phyloP scores from a whole-genome alignment of 2,113 vertebrate genomes.

The Nannospalax galili region DNA sequence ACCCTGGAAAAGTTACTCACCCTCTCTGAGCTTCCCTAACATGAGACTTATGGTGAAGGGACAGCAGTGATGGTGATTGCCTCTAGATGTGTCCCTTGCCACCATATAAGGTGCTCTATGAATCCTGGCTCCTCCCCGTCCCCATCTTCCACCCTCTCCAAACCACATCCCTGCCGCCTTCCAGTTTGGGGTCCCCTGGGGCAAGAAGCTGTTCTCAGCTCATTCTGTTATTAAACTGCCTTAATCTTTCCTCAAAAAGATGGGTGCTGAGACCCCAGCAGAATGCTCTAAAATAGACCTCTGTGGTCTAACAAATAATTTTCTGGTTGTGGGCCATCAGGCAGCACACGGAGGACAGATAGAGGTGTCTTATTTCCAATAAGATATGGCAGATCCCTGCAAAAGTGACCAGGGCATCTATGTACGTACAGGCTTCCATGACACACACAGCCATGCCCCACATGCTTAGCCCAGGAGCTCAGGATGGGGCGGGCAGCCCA shows the following conservation, averaged over 20 bases:
- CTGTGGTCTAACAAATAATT: neutral
- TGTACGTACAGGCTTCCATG: rapidly evolving
- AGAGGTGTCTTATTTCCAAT: neutral
- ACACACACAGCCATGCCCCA: neutral
- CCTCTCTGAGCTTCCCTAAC: neutral
- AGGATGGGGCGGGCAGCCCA: neutral
- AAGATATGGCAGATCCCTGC: neutral
- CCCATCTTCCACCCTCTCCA: neutral
- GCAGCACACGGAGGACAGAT: neutral
- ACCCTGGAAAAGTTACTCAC: neutral
- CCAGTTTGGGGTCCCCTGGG: neutral
- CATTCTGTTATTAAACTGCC: neutral
- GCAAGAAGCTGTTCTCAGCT: neutral
- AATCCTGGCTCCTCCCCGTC: neutral
- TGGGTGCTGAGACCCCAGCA: neutral
- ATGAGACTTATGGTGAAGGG: rapidly evolving
- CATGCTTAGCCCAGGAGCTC: neutral
- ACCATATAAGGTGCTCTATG: rapidly evolving
- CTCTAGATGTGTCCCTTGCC: neutral
- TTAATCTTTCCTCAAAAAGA: neutral
- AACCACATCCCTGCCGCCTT: neutral
- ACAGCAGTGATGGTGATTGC: rapidly evolving
- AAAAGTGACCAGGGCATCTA: rapidly evolving
- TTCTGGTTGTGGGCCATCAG: neutral
- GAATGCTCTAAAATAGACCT: neutral